Base-by-base conservation (phyloP, 2,888 invertebrate species). In the Eupithecia abbreviata region DNA sequence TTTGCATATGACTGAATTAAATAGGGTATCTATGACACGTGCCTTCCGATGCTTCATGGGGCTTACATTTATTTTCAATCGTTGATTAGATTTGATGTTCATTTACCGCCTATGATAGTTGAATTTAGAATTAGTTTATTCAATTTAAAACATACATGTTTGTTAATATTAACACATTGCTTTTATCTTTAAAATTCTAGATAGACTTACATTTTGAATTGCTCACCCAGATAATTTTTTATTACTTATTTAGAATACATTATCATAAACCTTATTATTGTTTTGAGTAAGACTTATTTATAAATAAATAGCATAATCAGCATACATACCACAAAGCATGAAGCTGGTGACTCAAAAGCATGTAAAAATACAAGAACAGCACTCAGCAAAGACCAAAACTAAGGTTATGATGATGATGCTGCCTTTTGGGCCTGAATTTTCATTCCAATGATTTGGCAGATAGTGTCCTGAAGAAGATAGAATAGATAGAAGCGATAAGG, bases 401-500 rank as follows among this genome's bases (percentile, higher is more conserved):
- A 69, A 69, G 18, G 81, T 83, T 77, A 81, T 80, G 84, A 81
- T 51, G 79, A 78, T 67, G 73, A 66, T 75, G 74, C 79, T 10
- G 77, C 74, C 47, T 75, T 93, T 74, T 92, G 90, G n/a, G 91
- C 91, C 77, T 93, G 93, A 58, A 89, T 86, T 81, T 93, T 96
- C 89, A 97, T 97, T 81, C 97, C 95, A 77, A 98, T 96, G 55
- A 97, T 97, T 90, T 97, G 97, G 80, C 98, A 80, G 18, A 82
- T 80, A 9, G 80, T 81, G 7, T 82, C 82, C 66, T 81, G 95
- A n/a, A n/a, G n/a, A n/a, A n/a, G n/a, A n/a, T n/a, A n/a, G n/a
- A n/a, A n/a, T n/a, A n/a, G n/a, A n/a, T n/a, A 15, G 4, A 15
- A 51, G 51, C 51, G 51, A 51, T 49, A 49, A 10, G 47, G 47